Evolutionary conservation across 2,797 vertebrate genomes (phyloP).

Genomic region (Philypnodon macrostomus): DNA sequence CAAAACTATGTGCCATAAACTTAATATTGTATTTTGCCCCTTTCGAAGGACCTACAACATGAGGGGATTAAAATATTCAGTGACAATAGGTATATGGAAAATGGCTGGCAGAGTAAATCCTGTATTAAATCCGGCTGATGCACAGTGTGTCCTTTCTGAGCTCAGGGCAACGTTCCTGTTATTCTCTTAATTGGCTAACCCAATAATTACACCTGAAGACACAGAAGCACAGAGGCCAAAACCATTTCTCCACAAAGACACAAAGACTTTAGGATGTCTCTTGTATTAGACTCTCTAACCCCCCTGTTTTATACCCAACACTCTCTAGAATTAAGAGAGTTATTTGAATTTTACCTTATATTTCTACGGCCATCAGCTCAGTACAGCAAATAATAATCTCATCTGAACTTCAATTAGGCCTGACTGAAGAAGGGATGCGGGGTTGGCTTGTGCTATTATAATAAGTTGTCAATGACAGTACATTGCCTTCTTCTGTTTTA

Average conservation of each 20-base stretch:
- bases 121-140: conserved; percentile 27
- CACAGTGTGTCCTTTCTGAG: conserved; percentile 21
- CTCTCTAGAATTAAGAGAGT: conserved; percentile 50
- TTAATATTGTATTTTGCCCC: neutral
- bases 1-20: too few relatives aligned
- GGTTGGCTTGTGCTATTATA: conserved; percentile 29
- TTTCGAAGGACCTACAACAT: neutral
- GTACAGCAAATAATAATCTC: conserved; percentile 49
- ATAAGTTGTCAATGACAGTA: conserved; percentile 23
- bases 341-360: conserved; percentile 64
- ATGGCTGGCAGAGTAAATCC: conserved; percentile 16
- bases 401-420: conserved; percentile 52
- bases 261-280: too few relatives aligned
- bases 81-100: conserved; percentile 18
- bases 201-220: conserved; percentile 40
- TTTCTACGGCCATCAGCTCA: conserved; percentile 42
- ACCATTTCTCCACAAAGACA: too few relatives aligned
- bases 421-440: conserved; percentile 38
- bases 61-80: neutral
- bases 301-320: conserved; percentile 39
- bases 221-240: conserved; percentile 31
- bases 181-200: conserved; percentile 59
- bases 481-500: conserved; percentile 56
- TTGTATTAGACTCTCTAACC: too few relatives aligned
- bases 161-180: conserved; percentile 33